phyloP scores from a whole-genome alignment of 2,113 vertebrate species.

The Bubo scandiacus region DNA sequence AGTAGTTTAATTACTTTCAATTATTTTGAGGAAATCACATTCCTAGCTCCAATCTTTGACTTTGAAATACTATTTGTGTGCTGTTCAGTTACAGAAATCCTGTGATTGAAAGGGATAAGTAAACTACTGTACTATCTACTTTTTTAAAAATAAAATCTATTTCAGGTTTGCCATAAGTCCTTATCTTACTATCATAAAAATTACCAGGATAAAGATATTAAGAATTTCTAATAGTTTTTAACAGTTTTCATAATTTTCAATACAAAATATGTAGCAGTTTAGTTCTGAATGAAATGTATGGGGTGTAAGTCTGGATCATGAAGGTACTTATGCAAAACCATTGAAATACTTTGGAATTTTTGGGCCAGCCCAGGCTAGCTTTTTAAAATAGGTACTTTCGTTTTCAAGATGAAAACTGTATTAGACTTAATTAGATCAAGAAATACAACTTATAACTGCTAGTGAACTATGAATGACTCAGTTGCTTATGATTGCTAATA shows the following conservation, averaged over 20 bases:
- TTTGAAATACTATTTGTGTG: not conserved
- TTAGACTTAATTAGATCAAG: not conserved
- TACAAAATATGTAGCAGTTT: not conserved
- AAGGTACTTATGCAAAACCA: not conserved
- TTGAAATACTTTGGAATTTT: not conserved
- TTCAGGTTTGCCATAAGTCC: not conserved
- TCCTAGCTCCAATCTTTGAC: not conserved
- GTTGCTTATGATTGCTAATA: not conserved
- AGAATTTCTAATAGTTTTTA: not conserved
- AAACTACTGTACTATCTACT: not conserved
- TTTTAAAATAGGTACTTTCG: not conserved
- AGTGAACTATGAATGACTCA: not conserved
- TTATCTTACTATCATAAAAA: not conserved
- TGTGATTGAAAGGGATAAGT: not conserved
- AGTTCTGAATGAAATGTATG: not conserved
- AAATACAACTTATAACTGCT: not conserved
- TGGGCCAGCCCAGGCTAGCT: not conserved
- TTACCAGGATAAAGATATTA: not conserved
- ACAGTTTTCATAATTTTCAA: not conserved
- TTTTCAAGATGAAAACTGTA: not conserved
- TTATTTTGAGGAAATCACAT: not conserved
- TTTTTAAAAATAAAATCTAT: not conserved
- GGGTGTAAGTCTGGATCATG: not conserved
- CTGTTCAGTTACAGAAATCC: not conserved
- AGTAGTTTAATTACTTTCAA: not conserved